Percentiles rank a stretch among this genome's conserved stretches.
phyloP scores from a whole-genome alignment of 2,888 invertebrate genomes.

The Philereme vetulata region DNA sequence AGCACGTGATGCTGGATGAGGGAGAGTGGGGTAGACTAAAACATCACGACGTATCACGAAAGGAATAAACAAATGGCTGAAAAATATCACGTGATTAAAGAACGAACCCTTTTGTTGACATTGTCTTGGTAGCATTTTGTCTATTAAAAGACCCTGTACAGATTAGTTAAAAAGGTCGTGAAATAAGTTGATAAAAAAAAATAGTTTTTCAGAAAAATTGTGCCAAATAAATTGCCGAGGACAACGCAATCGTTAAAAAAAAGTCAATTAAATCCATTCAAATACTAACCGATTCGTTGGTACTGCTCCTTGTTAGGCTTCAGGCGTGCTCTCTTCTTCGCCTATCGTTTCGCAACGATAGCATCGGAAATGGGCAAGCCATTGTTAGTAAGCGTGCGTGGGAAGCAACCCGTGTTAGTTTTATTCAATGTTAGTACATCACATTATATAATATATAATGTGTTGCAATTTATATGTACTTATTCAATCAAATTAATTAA shows the following conservation, averaged over 20 bases:
- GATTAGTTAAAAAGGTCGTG: not conserved
- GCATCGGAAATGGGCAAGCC: conserved; percentile 44
- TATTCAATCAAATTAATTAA: not conserved
- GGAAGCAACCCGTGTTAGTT: conserved; percentile 56
- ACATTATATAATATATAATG: too few relatives aligned
- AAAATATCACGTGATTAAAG: too few relatives aligned
- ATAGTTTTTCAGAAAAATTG: not conserved
- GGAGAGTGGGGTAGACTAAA: too few relatives aligned
- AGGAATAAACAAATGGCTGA: too few relatives aligned
- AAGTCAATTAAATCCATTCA: conserved; percentile 33
- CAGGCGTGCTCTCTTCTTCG: conserved; percentile 60
- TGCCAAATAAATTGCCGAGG: not conserved
- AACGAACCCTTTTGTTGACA: too few relatives aligned
- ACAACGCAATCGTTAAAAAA: conserved; percentile 8
- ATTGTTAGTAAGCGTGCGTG: conserved; percentile 70
- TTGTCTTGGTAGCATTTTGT: too few relatives aligned
- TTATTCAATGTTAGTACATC: not conserved
- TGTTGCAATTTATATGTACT: not conserved
- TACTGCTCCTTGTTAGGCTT: conserved; percentile 75
- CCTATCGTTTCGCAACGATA: conserved; percentile 43
- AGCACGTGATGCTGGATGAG: too few relatives aligned
- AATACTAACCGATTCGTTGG: conserved; percentile 83
- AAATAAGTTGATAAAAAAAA: not conserved
- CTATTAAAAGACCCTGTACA: too few relatives aligned
- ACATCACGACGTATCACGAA: too few relatives aligned